Conservation (phyloP, 2,113 vertebrate genomes). For the Uria aalge region DNA sequence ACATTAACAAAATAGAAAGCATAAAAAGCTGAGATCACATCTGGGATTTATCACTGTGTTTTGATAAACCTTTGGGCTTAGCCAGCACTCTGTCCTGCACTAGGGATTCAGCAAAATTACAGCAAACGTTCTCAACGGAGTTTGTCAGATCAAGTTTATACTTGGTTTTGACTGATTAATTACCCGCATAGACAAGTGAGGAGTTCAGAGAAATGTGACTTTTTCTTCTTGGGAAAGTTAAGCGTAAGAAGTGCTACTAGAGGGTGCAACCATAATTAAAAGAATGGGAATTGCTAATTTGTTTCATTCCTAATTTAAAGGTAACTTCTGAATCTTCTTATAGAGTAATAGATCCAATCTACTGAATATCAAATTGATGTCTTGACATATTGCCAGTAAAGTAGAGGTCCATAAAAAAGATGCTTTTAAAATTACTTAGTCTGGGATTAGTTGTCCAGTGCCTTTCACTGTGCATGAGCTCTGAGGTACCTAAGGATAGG, state of each 20-base stretch:
- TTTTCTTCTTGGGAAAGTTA: background rate
- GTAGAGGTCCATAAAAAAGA: background rate
- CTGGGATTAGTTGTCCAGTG: background rate
- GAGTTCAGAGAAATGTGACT: slow-evolving; percentile 20
- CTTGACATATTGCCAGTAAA: background rate
- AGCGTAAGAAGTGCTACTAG: background rate
- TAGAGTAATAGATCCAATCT: background rate
- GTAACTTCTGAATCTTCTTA: background rate
- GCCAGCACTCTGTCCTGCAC: background rate
- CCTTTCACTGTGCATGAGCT: background rate
- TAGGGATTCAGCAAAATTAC: background rate
- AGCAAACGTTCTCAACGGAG: background rate
- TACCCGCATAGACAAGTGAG: background rate
- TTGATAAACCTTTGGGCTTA: slow-evolving; percentile 33
- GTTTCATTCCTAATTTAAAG: background rate
- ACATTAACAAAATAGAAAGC: slow-evolving; percentile 27
- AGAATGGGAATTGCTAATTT: background rate
- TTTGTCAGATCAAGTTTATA: background rate
- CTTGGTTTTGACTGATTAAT: background rate
- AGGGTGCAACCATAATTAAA: background rate
- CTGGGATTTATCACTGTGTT: slow-evolving; percentile 44
- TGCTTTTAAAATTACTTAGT: background rate
- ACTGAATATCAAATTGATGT: background rate
- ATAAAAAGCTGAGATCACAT: background rate
- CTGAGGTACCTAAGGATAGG: background rate